Base-by-base conservation (phyloP, 2,888 invertebrate genomes). In the Fragum whitleyi region DNA sequence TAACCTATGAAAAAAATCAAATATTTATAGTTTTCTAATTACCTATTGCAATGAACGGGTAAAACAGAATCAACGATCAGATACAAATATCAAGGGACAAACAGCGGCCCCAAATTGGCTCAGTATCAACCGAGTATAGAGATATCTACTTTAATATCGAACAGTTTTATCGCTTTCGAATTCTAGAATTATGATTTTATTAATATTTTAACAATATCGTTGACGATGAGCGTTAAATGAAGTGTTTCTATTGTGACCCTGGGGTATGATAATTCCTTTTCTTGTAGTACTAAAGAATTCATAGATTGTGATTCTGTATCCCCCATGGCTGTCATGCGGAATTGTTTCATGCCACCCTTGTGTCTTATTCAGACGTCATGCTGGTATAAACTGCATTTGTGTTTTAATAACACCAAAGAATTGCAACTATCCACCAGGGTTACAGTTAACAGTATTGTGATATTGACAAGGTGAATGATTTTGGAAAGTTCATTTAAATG, bases 201-300 rank as follows among this genome's bases (percentile, higher is more conserved):
- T 14, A 42, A 65, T 42, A 65, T 65, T 65, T 65, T 3, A 65
- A 65, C 42, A 21, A 32, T 2, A 42, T 42, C 23, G 39, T 65
- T 36, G 65, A 36, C 65, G 26, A 21, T n/a, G 36, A 42, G 23
- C 39, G 36, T n/a, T 65, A 61, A 65, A 36, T 65, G 65, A 42
- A 42, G 65, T 65, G 65, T 65, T 65, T 21, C 42, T 21, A 2
- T 21, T 23, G 6, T 5, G 23, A 7, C 65, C 26, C 65, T 14
- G 21, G 65, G 23, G 65, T 6, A n/a, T n/a, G 19, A 42, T 65
- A 42, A 65, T 65, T 65, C 42, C 65, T 62, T 57, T 65, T 65
- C 65, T 65, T 42, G 65, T 23, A 65, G 65, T 65, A 36, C 21
- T 65, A 65, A 62, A 65, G 65, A 65, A 65, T 65, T 65, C 65